phyloP scores from a whole-genome alignment of 2,797 vertebrate genomes.

The Tokudaia tokunoshimensis region DNA sequence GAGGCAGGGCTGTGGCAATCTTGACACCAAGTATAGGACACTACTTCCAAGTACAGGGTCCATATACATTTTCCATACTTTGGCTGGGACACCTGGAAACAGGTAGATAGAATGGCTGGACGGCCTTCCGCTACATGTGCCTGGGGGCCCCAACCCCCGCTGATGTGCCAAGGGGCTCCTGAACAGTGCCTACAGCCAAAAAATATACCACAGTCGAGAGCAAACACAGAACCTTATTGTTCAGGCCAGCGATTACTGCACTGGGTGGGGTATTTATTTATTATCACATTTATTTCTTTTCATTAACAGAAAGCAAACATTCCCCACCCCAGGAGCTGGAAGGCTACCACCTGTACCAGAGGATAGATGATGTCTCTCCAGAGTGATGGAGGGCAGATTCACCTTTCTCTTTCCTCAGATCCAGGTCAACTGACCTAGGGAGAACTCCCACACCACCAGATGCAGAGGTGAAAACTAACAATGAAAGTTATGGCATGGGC shows the following conservation, averaged over 20 bases:
- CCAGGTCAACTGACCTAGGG: neutral
- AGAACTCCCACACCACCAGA: neutral
- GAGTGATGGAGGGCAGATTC: neutral
- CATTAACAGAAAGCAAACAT: constrained; percentile 79
- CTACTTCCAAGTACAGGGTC: neutral
- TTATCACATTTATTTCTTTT: constrained; percentile 81
- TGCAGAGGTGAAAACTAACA: neutral
- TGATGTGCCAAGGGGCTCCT: constrained; percentile 41
- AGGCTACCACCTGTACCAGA: neutral
- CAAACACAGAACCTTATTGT: constrained; percentile 80
- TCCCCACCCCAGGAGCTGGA: constrained; percentile 63
- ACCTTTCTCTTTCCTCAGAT: neutral
- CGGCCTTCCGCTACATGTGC: neutral
- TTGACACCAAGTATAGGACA: neutral
- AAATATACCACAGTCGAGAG: constrained; percentile 14
- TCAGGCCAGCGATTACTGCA: constrained; percentile 54
- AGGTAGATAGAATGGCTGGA: neutral
- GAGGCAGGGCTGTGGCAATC: constrained; percentile 18
- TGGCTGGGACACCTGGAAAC: neutral
- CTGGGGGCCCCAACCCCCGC: neutral
- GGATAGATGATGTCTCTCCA: neutral
- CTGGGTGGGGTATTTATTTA: constrained; percentile 78
- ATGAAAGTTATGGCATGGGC: neutral
- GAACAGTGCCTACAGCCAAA: constrained; percentile 8
- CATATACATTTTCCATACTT: fast-evolving